A percentile compares a stretch with the other conserved stretches of the same genome.
Evolutionary conservation across 2,113 vertebrate genomes (phyloP).

Genomic region (Hydrochoerus hydrochaeris): DNA sequence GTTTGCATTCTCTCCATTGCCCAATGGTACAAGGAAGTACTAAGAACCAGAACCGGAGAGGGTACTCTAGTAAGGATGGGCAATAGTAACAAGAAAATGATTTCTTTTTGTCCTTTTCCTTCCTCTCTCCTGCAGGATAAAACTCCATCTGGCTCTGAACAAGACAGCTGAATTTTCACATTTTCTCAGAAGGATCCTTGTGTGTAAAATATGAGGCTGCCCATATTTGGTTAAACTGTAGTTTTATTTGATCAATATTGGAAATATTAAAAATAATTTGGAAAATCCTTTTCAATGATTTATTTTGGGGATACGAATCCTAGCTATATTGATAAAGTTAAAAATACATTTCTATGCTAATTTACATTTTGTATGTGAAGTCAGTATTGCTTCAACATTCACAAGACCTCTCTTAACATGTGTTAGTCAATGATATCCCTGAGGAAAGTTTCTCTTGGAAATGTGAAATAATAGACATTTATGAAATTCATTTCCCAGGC

Average conservation of each 20-base stretch:
- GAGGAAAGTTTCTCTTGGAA: not conserved
- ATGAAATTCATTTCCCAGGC: not conserved
- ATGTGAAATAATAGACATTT: not conserved
- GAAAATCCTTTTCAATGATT: not conserved
- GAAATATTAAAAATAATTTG: slow-evolving; percentile 2
- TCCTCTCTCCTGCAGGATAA: not conserved
- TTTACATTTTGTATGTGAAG: slow-evolving; percentile 20
- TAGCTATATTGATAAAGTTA: not conserved
- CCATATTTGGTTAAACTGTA: not conserved
- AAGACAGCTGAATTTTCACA: not conserved
- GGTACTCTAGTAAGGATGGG: not conserved
- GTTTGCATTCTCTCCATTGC: not conserved
- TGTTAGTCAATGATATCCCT: not conserved
- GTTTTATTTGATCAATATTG: not conserved
- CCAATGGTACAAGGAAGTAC: not conserved
- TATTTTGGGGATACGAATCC: not conserved
- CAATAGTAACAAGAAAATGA: not conserved
- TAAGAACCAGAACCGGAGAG: not conserved
- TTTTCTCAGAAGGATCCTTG: not conserved
- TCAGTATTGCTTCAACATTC: not conserved
- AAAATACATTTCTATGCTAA: not conserved
- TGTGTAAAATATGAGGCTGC: not conserved
- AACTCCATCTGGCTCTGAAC: not conserved
- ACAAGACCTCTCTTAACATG: not conserved
- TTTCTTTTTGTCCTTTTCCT: not conserved